A percentile compares a stretch with the other conserved stretches of the same genome.
Conservation (phyloP, 2,113 vertebrate species). For the Burhinus oedicnemus region DNA sequence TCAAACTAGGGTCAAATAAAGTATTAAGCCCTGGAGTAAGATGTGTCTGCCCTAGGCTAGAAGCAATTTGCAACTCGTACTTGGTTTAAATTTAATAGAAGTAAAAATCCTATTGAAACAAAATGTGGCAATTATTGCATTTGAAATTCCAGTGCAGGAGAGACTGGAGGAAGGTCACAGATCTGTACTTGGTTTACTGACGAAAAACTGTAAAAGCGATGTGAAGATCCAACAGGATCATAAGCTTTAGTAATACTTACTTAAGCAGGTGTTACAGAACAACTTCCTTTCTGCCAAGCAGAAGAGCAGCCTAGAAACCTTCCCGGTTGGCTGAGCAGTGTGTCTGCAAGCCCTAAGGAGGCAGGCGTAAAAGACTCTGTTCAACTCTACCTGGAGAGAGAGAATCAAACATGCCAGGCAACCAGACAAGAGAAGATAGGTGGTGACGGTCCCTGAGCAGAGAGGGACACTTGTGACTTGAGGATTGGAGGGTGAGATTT, state of each 20-base stretch:
- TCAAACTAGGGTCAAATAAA: slow-evolving; percentile 46
- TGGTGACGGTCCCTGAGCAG: not conserved
- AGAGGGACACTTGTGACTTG: not conserved
- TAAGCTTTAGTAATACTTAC: not conserved
- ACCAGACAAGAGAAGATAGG: not conserved
- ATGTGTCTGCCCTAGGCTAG: slow-evolving; percentile 45
- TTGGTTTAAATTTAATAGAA: slow-evolving; percentile 58
- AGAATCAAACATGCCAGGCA: not conserved
- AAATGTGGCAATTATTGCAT: not conserved
- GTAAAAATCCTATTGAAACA: slow-evolving; percentile 51
- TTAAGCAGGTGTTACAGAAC: not conserved
- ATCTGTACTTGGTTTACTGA: not conserved
- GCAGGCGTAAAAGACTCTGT: not conserved
- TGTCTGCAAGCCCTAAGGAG: fast-evolving
- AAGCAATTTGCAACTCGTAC: slow-evolving; percentile 51
- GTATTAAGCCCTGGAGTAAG: slow-evolving; percentile 48
- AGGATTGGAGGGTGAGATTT: not conserved
- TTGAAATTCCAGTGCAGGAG: not conserved
- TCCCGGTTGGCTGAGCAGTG: not conserved
- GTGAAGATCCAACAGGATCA: not conserved
- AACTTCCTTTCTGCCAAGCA: not conserved
- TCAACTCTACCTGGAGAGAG: not conserved
- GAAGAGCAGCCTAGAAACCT: not conserved
- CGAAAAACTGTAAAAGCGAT: not conserved
- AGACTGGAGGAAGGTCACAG: not conserved